A percentile compares a stretch with the other conserved stretches of the same genome.
These are phyloP conservation scores for Melangyna quadrimaculata DNA, from an alignment of 2,888 invertebrate species.

Conservation along the genomic window DNA sequence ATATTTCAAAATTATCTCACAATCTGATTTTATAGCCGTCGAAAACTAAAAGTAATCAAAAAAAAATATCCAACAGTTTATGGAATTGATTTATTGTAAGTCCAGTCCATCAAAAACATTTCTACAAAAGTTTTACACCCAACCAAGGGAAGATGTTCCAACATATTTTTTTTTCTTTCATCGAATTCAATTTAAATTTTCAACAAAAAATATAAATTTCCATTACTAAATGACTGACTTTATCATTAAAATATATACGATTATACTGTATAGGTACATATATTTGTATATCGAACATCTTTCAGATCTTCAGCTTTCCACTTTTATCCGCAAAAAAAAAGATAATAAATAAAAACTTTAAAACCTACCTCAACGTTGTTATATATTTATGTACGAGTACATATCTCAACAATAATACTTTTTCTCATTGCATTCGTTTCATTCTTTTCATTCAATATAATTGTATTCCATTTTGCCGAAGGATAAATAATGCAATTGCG, in stretches of 20 bases:
- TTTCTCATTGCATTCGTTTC: constrained; percentile 47
- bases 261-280: no score
- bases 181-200: not conserved
- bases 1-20: not conserved
- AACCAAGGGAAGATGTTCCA: not conserved
- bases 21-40: no score
- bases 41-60: not conserved
- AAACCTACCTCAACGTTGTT: constrained; percentile 18
- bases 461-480: constrained; percentile 61
- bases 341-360: not conserved
- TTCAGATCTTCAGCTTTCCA: constrained; percentile 3
- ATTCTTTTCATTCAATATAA: constrained; percentile 37
- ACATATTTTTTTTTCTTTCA: not conserved
- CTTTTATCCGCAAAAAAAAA: not conserved
- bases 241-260: not conserved
- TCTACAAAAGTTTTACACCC: not conserved
- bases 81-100: not conserved
- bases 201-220: not conserved
- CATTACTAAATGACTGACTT: constrained; percentile 9
- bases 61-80: not conserved
- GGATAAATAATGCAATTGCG: constrained; percentile 63
- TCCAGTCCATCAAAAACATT: not conserved
- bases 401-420: constrained; percentile 35
- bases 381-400: no score
- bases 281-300: not conserved